Conservation (phyloP, 2,888 invertebrate species). For the Steinernema scapterisci region DNA sequence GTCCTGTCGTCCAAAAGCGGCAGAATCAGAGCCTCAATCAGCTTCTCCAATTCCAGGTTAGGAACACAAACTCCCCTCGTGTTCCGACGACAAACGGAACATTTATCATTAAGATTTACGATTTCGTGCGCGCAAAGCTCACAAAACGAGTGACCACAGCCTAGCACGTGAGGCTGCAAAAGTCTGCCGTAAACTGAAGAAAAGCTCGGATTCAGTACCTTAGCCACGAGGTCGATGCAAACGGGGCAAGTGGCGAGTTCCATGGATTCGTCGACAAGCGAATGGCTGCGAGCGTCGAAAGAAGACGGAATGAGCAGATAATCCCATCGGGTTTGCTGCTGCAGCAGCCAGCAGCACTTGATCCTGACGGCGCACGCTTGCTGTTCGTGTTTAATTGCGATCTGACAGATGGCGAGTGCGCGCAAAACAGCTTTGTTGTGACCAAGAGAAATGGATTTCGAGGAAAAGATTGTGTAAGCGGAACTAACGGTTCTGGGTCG, state of each 20-base stretch:
- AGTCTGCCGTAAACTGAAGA: too few relatives aligned
- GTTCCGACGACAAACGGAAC: not conserved
- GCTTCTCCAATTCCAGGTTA: not conserved
- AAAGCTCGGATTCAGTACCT: not conserved
- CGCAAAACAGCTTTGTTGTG: too few relatives aligned
- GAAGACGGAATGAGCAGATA: not conserved
- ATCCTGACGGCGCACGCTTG: not conserved
- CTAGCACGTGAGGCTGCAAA: not conserved
- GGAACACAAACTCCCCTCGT: not conserved
- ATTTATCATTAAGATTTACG: not conserved
- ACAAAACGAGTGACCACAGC: slow-evolving; percentile 6
- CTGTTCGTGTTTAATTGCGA: slow-evolving; percentile 18
- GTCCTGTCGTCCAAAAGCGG: not conserved
- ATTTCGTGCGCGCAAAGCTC: not conserved
- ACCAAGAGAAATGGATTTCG: too few relatives aligned
- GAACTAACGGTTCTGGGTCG: too few relatives aligned
- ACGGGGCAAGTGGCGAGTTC: slow-evolving; percentile 20
- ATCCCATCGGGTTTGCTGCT: not conserved
- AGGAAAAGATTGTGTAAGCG: too few relatives aligned
- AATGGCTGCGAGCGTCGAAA: not conserved
- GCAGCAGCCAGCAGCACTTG: slow-evolving; percentile 8
- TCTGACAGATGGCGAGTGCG: not conserved
- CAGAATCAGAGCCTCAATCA: not conserved
- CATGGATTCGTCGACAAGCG: not conserved
- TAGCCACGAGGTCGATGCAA: slow-evolving; percentile 12